Conservation (phyloP, 2,888 invertebrate genomes). For the Colletes collaris region DNA sequence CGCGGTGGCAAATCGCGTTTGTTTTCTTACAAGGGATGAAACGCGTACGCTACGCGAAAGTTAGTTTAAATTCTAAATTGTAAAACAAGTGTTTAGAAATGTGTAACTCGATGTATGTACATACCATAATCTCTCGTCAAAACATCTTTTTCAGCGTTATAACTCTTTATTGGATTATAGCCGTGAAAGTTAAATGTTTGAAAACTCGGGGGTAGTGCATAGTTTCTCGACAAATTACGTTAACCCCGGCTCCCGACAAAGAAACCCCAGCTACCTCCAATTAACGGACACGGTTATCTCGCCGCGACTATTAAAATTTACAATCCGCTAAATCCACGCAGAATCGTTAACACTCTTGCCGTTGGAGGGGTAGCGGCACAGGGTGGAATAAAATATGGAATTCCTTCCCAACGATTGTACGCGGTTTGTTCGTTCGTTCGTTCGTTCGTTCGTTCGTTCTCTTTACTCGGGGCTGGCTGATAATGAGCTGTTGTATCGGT, state of each 20-base stretch:
- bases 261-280: constrained; percentile 13
- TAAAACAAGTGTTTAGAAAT: no score
- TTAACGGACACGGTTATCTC: constrained; percentile 15
- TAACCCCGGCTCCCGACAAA: neutral
- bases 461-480: constrained; percentile 34
- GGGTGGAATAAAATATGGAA: constrained; percentile 46
- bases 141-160: constrained; percentile 4
- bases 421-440: constrained; percentile 19
- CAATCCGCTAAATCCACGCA: constrained; percentile 17
- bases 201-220: neutral
- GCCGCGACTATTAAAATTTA: constrained; percentile 21
- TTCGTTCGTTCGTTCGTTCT: constrained; percentile 12
- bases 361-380: neutral
- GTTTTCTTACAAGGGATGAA: neutral
- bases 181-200: constrained; percentile 4
- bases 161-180: neutral
- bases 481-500: constrained; percentile 66
- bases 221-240: constrained; percentile 17
- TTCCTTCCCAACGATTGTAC: constrained; percentile 38
- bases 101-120: neutral
- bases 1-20: no score
- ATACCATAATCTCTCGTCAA: neutral
- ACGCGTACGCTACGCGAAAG: no score
- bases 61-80: no score
- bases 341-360: constrained; percentile 30